A percentile compares a stretch with the other conserved stretches of the same genome.
Conservation (phyloP, 1,140 invertebrate genomes). For the Plectus sambesii region DNA sequence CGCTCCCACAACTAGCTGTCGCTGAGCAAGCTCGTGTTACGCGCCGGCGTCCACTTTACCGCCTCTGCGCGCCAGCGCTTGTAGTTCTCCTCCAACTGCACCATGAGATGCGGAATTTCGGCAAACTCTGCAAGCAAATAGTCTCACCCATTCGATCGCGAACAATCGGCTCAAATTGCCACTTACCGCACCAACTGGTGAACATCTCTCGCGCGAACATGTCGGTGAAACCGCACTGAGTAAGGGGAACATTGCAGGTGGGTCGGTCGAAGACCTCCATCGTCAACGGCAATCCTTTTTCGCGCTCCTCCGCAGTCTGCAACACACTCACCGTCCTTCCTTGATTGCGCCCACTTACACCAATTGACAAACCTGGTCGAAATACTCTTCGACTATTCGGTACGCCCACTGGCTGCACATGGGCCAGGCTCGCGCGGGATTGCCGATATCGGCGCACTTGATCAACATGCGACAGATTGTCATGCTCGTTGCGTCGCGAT, state of each 20-base stretch:
- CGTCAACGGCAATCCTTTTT: conserved; percentile 40
- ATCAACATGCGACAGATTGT: conserved; percentile 44
- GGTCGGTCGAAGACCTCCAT: conserved; percentile 45
- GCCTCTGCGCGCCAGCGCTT: conserved; percentile 31
- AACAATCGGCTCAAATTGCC: neutral
- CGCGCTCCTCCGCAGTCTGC: conserved; percentile 39
- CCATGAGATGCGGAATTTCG: conserved; percentile 31
- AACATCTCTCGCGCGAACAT: conserved; percentile 45
- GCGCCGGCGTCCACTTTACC: conserved; percentile 27
- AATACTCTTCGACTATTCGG: conserved; percentile 44
- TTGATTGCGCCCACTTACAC: conserved; percentile 7
- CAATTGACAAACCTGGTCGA: conserved; percentile 35
- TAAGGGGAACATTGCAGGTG: conserved; percentile 43
- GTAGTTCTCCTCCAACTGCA: conserved; percentile 36
- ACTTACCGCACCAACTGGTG: conserved; percentile 30
- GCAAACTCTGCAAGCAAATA: conserved; percentile 28
- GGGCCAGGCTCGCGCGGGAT: conserved; percentile 41
- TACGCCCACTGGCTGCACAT: conserved; percentile 42
- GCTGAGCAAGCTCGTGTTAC: conserved; percentile 16
- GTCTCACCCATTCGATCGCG: neutral
- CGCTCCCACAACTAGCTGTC: too few species aligned
- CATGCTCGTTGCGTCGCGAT: conserved; percentile 38
- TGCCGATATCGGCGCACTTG: conserved; percentile 44
- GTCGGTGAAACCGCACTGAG: conserved; percentile 32
- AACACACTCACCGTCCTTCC: conserved; percentile 7